Evolutionary conservation across 2,888 invertebrate species (phyloP), one percentile per base, ranked within the genome.

Genomic region (Hipparchia sbordonii): DNA sequence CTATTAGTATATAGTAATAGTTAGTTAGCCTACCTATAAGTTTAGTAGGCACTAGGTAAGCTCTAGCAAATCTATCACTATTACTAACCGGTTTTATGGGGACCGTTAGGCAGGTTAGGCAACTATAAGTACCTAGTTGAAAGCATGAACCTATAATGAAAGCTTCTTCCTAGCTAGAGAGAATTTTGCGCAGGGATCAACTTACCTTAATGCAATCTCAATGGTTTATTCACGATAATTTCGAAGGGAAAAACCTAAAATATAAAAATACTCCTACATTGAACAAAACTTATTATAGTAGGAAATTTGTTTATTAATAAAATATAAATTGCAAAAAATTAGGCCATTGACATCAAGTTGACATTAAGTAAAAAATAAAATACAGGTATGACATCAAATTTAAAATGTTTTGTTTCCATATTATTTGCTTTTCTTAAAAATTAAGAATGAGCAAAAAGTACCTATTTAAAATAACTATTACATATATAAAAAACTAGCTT

Each of bases 181-280:
- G 39, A 39, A 39, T 39, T 39, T 39, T 39, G 39, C 1, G 39
- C 39, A 39, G 5, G 5, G 39, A 39, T 2, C 39, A 39, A 70
- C 71, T 73, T 69, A 72, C 76, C 72, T 67, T 70, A 70, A 51
- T 66, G 39, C 5, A 54, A 60, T 72, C 60, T 63, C 56, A 67
- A 66, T 33, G 70, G 69, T 70, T 71, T 75, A 73, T 76, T 78
- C 83, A 90, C 90, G 79, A 81, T 85, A 90, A 91, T 90, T 91
- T 91, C 84, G 89, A 85, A 77, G 76, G 70, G 74, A 74, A 72
- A 70, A 70, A 77, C 82, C 81, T 62, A 82, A 86, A 83, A 62
- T 51, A 75, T 78, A 68, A 73, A 63, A 79, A 77, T 75, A 77
- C 74, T 75, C 79, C 85, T 85, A 88, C 89, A 88, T 88, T 80